Evolutionary conservation across 2,888 invertebrate genomes (phyloP).

Genomic region (Caenorhabditis sulstoni): DNA sequence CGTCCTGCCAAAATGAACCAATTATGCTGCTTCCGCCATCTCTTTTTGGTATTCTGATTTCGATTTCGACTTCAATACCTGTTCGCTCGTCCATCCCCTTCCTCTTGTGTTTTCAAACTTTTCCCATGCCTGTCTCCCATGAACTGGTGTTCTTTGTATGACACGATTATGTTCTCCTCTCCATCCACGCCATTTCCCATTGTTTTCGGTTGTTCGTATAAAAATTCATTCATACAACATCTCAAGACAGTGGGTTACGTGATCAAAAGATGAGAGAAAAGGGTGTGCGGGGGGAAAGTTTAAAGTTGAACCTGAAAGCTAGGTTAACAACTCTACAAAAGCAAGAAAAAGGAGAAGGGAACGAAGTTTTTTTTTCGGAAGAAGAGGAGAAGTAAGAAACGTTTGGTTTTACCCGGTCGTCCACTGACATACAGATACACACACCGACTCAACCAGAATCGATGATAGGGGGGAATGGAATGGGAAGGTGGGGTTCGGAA

Average conservation of each 20-base stretch:
- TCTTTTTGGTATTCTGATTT: too few relatives aligned
- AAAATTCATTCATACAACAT: constrained; percentile 27
- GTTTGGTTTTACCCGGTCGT: constrained; percentile 63
- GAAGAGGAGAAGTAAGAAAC: constrained; percentile 14
- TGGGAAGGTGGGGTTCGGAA: not conserved
- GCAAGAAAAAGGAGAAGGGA: constrained; percentile 7
- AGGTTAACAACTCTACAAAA: constrained; percentile 6
- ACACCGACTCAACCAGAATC: constrained; percentile 52
- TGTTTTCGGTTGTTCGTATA: constrained; percentile 3
- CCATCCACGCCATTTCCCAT: not conserved
- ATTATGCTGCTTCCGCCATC: too few relatives aligned
- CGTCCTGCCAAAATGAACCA: constrained; percentile 13
- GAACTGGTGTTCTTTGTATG: constrained; percentile 17
- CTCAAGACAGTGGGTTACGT: not conserved
- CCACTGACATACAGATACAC: constrained; percentile 63
- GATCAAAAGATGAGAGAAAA: not conserved
- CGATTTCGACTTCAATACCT: too few relatives aligned
- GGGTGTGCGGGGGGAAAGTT: not conserved
- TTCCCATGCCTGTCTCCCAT: not conserved
- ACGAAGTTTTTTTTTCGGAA: too few relatives aligned
- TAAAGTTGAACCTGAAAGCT: constrained; percentile 22
- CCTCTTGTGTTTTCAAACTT: not conserved
- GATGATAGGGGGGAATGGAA: constrained; percentile 4
- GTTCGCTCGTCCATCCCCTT: not conserved
- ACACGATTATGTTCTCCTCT: constrained; percentile 7